Conservation (phyloP, 2,888 invertebrate species). For the Graphium colonna region DNA sequence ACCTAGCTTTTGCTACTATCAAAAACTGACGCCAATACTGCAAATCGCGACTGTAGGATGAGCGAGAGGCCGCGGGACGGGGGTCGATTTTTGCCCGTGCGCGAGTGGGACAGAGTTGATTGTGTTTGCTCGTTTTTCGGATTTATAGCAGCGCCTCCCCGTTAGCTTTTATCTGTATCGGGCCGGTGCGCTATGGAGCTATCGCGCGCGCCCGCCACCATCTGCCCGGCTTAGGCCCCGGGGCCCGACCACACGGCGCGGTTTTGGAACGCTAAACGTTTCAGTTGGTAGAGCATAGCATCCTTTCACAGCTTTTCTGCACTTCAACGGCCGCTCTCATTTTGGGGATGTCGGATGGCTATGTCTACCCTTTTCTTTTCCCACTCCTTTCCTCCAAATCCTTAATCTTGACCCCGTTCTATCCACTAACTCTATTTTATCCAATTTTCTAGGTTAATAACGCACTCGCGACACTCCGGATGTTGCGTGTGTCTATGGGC, state of each 20-base stretch:
- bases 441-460: no score
- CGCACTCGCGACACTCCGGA: no score
- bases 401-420: no score
- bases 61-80: conserved; percentile 40
- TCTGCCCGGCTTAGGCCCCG: conserved; percentile 45
- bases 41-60: conserved; percentile 32
- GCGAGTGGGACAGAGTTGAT: conserved; percentile 44
- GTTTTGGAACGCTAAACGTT: conserved; percentile 22
- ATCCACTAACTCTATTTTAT: no score
- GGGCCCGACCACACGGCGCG: conserved; percentile 42
- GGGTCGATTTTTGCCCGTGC: conserved; percentile 43
- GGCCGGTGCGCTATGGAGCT: conserved; percentile 69
- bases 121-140: conserved; percentile 48
- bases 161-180: conserved; percentile 69
- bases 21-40: conserved; percentile 27
- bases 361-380: no score
- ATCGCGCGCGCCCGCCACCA: conserved; percentile 55
- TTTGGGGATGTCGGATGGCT: no score
- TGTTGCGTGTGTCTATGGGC: no score
- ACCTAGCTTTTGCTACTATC: no score
- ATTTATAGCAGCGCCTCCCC: conserved; percentile 71
- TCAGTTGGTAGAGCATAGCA: no score
- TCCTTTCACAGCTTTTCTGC: no score
- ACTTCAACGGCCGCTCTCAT: no score
- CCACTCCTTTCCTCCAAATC: no score